Conservation (phyloP, 2,113 vertebrate genomes). For the Mobula hypostoma region DNA sequence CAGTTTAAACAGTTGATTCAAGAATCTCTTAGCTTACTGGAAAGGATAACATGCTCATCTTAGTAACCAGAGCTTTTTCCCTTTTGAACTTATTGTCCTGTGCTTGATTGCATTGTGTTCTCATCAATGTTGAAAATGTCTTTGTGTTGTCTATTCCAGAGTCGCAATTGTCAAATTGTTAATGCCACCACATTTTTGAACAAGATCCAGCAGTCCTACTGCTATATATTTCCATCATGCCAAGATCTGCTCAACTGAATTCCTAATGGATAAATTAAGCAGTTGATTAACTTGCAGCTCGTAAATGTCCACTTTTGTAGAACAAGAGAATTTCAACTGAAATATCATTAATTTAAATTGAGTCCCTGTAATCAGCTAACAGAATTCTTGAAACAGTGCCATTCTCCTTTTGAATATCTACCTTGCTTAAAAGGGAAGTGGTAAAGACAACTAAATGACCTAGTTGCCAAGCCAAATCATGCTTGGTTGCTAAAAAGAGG, state of each 20-base stretch:
- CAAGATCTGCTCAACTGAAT: not conserved
- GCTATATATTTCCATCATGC: not conserved
- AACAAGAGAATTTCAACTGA: not conserved
- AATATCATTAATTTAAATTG: constrained; percentile 23
- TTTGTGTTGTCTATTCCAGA: not conserved
- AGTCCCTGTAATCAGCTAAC: not conserved
- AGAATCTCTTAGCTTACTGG: not conserved
- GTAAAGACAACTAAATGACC: not conserved
- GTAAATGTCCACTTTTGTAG: not conserved
- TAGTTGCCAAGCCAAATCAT: not conserved
- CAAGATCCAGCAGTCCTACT: not conserved
- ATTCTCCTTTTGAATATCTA: not conserved
- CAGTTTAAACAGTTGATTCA: not conserved
- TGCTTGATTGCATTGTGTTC: not conserved
- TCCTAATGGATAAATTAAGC: constrained; percentile 13
- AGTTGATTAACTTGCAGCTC: not conserved
- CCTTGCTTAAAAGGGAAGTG: not conserved
- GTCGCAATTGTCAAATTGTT: not conserved
- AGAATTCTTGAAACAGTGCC: not conserved
- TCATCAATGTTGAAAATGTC: not conserved
- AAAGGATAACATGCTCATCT: not conserved
- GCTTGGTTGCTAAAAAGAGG: not conserved
- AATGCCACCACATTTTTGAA: not conserved
- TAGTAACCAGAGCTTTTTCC: not conserved
- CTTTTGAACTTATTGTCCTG: not conserved